Percentiles rank a stretch among this genome's conserved stretches.
phyloP scores from a whole-genome alignment of 2,888 invertebrate species.

The Apodemia hepburni region DNA sequence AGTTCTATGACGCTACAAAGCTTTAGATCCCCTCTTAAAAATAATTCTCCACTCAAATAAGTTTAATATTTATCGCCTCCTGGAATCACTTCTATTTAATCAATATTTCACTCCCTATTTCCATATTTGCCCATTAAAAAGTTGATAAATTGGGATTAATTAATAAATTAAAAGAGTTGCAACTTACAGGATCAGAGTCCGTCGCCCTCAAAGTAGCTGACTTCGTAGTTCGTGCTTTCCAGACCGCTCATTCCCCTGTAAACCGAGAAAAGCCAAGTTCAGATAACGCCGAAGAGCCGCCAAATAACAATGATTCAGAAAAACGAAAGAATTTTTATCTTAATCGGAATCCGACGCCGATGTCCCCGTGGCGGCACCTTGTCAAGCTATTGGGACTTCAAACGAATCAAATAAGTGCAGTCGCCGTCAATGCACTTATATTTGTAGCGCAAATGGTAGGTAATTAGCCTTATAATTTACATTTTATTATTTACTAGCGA shows the following conservation, averaged over 20 bases:
- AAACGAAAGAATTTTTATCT: slow-evolving; percentile 43
- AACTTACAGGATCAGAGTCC: slow-evolving; percentile 65
- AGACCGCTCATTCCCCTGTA: slow-evolving; percentile 43
- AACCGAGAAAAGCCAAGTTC: slow-evolving; percentile 37
- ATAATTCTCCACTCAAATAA: too few relatives aligned
- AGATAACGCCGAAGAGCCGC: slow-evolving; percentile 31
- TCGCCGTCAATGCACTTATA: slow-evolving; percentile 90
- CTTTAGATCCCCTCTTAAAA: too few relatives aligned
- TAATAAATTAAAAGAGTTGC: slow-evolving; percentile 32
- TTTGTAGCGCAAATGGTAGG: slow-evolving; percentile 92
- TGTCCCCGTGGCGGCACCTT: slow-evolving; percentile 66
- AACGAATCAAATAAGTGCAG: slow-evolving; percentile 87
- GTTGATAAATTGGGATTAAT: not conserved
- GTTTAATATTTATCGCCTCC: too few relatives aligned
- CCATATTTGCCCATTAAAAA: too few relatives aligned
- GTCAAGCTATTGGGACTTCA: slow-evolving; percentile 88
- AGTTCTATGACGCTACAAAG: too few relatives aligned
- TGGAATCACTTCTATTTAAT: too few relatives aligned
- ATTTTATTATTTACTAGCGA: too few relatives aligned
- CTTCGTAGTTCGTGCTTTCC: slow-evolving; percentile 67
- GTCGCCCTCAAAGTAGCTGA: slow-evolving; percentile 69
- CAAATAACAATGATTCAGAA: slow-evolving; percentile 34
- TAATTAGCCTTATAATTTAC: slow-evolving; percentile 21
- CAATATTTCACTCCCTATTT: too few relatives aligned
- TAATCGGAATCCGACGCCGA: slow-evolving; percentile 77